phyloP scores from a whole-genome alignment of 2,888 invertebrate genomes.

The Pyrochroa serraticornis region DNA sequence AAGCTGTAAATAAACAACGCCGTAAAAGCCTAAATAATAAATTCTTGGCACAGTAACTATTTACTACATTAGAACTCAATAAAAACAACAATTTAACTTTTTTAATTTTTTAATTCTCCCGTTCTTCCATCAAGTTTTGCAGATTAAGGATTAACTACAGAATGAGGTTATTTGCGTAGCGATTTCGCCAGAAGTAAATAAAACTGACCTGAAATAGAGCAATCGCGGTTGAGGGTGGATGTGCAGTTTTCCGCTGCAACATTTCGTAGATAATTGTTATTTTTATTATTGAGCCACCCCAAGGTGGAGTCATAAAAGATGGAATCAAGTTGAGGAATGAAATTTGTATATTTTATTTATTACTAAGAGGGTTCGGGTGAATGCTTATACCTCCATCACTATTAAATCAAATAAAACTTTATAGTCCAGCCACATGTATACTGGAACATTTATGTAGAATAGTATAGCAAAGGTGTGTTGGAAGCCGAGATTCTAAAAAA shows the following conservation, averaged over 20 bases:
- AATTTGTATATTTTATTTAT: slow-evolving; percentile 44
- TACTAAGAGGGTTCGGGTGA: slow-evolving; percentile 38
- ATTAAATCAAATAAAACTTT: slow-evolving; percentile 54
- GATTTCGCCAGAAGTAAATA: no score
- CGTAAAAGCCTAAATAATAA: no score
- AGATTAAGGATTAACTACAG: no score
- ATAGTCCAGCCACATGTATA: slow-evolving; percentile 52
- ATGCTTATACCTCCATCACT: slow-evolving; percentile 43
- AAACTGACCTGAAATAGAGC: no score
- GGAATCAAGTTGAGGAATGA: slow-evolving; percentile 35
- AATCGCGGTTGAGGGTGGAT: no score
- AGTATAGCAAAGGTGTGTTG: slow-evolving; percentile 44
- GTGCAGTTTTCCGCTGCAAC: slow-evolving; percentile 3
- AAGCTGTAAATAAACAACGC: no score
- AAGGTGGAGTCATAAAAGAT: slow-evolving; percentile 35
- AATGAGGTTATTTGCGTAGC: no score
- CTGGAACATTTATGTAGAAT: slow-evolving; percentile 45
- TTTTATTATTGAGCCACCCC: slow-evolving; percentile 28
- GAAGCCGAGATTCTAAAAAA: slow-evolving; percentile 32
- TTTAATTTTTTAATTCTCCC: no score
- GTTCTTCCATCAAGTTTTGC: no score
- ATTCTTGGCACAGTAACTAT: no score
- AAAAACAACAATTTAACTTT: no score
- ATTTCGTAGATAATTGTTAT: slow-evolving; percentile 20
- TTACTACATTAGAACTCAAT: no score